Conservation (phyloP, 1,140 invertebrate genomes). For the Caenorhabditis brenneri region DNA sequence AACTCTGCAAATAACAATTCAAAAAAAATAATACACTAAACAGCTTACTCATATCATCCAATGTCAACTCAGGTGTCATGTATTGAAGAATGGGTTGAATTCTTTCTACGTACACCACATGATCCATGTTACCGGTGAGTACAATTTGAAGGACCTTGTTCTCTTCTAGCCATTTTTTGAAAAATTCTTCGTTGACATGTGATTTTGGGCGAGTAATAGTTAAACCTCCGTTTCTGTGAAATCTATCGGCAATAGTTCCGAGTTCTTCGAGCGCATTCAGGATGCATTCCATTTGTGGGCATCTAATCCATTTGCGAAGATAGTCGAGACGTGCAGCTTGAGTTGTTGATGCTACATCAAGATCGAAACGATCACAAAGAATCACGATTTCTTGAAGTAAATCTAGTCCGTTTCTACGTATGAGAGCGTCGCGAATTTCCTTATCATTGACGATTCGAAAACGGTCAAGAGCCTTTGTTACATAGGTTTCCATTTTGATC, state of each 20-base stretch:
- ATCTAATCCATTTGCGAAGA: conserved; percentile 25
- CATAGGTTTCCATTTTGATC: background rate
- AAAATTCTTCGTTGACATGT: background rate
- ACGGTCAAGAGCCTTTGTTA: background rate
- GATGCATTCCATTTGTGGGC: conserved; percentile 21
- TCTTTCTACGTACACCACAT: background rate
- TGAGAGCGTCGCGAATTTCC: background rate
- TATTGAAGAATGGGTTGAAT: conserved; percentile 28
- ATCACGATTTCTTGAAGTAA: background rate
- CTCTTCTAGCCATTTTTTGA: conserved; percentile 21
- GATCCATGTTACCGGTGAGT: conserved; percentile 15
- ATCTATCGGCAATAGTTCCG: conserved; percentile 5
- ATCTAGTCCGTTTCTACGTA: conserved; percentile 7
- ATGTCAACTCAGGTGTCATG: conserved; percentile 11
- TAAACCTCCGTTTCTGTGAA: conserved; percentile 3
- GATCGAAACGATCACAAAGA: background rate
- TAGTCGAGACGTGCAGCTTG: background rate
- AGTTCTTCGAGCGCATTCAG: conserved; percentile 20
- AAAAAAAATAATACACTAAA: background rate
- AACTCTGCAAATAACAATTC: background rate
- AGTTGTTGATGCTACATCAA: conserved; percentile 8
- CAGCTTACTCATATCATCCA: background rate
- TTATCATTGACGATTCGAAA: background rate
- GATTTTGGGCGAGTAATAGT: conserved; percentile 13
- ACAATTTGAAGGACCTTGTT: conserved; percentile 25